Base-by-base conservation (phyloP, 2,113 vertebrate genomes). In the Mobula birostris region DNA sequence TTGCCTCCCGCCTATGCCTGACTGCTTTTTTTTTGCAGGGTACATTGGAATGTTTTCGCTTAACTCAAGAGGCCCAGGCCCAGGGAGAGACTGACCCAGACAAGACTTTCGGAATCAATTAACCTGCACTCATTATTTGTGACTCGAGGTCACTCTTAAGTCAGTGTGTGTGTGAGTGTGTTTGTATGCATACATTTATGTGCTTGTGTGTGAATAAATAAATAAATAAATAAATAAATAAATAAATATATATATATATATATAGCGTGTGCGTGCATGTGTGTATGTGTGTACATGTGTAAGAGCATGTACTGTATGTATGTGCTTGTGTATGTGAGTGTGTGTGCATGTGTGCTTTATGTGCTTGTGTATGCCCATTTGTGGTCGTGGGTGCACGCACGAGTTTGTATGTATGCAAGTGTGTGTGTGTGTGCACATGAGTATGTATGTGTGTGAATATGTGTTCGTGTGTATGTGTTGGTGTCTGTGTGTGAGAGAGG, bases 1-100 rank as follows among this genome's bases (percentile, higher is more conserved):
- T 97, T 96, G 96, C 97, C 94, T 96, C 96, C 96, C 95, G 94
- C 95, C 96, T 95, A 96, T 96, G 96, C 97, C 24, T 95, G 96
- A 96, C 98, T 96, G 96, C 97, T 97, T 61, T 85, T 87, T 85
- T 98, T 97, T 98, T 97, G 97, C 97, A 96, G 96, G 96, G 96
- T 97, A 97, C 97, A 96, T 97, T 97, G 98, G 98, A 99, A 99
- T 99, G 98, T 96, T 97, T 97, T 98, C 97, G 97, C 97, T 97
- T 96, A 97, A 97, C 97, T 97, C 97, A 96, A 98, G 98, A 97
- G 98, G 98, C 98, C 98, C 98, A 97, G 98, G 98, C 98, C 98
- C 98, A 96, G 97, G 83, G 56, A 87, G 27, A 87, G 83, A 87
- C 29, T 27, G 58, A 87, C 83, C 97, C 97, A 98, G 97, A 98